Evolutionary conservation across 2,797 vertebrate genomes (phyloP).

Genomic region (Lindbergichthys nudifrons): DNA sequence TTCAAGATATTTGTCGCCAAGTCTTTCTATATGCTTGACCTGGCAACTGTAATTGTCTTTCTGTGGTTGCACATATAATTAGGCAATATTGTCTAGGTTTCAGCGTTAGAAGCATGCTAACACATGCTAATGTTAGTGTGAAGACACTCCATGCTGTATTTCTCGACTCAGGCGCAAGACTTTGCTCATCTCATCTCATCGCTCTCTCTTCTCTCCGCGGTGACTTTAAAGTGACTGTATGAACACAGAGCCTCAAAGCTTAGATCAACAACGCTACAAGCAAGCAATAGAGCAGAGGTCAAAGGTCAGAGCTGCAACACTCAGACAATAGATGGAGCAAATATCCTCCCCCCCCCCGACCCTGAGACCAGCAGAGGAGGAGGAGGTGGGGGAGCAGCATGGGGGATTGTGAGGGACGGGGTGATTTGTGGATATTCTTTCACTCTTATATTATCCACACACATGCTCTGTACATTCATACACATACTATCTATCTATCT

Average conservation of each 20-base stretch:
- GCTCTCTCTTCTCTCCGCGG: not conserved
- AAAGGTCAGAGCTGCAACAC: slow-evolving; percentile 69
- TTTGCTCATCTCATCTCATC: slow-evolving; percentile 10
- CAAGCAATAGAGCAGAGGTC: slow-evolving; percentile 66
- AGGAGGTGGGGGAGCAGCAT: slow-evolving; percentile 13
- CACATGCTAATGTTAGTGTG: not conserved
- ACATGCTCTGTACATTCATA: not conserved
- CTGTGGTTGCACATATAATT: not conserved
- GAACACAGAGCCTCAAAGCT: slow-evolving; percentile 48
- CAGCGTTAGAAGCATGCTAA: not conserved
- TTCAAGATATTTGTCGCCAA: not conserved
- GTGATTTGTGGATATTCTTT: not conserved
- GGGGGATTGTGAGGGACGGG: not conserved
- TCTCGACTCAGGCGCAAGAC: not conserved
- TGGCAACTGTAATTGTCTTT: not conserved
- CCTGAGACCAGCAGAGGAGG: slow-evolving; percentile 26
- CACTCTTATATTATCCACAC: not conserved
- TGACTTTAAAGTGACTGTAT: slow-evolving; percentile 46
- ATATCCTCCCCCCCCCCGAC: slow-evolving; percentile 65
- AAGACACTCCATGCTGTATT: not conserved
- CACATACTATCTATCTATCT: no score
- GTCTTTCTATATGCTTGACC: not conserved
- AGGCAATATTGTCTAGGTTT: not conserved
- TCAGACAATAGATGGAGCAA: slow-evolving; percentile 73
- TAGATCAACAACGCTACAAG: slow-evolving; percentile 54